These are phyloP conservation scores for Erpetoichthys calabaricus DNA, from an alignment of 2,797 vertebrate genomes.

Conservation along the genomic window DNA sequence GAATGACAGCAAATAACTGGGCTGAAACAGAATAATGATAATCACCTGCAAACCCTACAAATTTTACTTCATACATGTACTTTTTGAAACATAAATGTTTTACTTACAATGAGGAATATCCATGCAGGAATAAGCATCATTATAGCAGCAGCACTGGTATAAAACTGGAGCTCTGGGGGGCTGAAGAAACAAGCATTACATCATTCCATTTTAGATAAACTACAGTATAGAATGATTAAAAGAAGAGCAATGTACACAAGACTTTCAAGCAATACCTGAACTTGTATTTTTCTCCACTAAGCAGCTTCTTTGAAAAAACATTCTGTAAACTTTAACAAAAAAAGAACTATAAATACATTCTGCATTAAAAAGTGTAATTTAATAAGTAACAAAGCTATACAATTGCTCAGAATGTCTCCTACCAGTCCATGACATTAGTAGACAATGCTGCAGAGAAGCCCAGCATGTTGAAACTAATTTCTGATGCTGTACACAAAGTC, in stretches of 20 bases:
- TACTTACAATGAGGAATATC: conserved; percentile 79
- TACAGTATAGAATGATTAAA: neutral
- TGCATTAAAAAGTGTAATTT: neutral
- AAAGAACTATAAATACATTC: conserved; percentile 14
- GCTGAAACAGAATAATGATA: too few species aligned
- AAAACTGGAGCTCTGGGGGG: conserved; percentile 89
- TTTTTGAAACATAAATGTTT: neutral
- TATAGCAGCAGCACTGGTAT: conserved; percentile 81
- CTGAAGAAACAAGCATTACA: conserved; percentile 30
- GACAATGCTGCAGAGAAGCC: conserved; percentile 88
- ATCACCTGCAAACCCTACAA: too few species aligned
- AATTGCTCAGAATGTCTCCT: conserved; percentile 16
- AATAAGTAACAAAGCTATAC: neutral
- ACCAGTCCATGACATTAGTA: conserved; percentile 98
- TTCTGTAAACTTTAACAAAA: conserved; percentile 73
- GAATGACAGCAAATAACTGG: too few species aligned
- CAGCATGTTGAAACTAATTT: conserved; percentile 84
- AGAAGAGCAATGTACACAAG: neutral
- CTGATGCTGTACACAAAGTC: conserved; percentile 78
- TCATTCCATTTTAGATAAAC: neutral
- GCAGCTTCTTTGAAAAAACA: conserved; percentile 90
- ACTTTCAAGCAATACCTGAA: conserved; percentile 58
- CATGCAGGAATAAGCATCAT: conserved; percentile 89
- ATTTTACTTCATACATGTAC: neutral
- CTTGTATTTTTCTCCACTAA: conserved; percentile 87